phyloP scores from a whole-genome alignment of 2,797 vertebrate species.

The Eulemur mongoz region DNA sequence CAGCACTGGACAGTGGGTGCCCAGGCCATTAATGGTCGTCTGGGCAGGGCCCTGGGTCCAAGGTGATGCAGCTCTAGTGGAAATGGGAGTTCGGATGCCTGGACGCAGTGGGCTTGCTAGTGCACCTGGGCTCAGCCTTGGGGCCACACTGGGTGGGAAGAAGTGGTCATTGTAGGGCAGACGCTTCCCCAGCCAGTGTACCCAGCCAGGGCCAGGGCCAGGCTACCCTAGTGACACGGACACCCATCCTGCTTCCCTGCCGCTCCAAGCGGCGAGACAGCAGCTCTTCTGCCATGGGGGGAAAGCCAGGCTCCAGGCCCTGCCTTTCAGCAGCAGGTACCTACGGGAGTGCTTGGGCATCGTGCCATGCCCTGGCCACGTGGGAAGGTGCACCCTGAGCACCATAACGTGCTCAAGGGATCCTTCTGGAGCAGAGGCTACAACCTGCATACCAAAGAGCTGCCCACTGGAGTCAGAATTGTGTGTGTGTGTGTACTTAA shows the following conservation, averaged over 20 bases:
- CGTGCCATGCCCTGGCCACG: too few species aligned
- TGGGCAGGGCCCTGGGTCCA: fast-evolving
- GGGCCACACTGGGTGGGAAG: fast-evolving
- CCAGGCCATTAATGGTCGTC: background rate
- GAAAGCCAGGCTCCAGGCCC: background rate
- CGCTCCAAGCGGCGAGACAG: background rate
- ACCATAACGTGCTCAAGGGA: background rate
- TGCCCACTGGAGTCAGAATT: too few species aligned
- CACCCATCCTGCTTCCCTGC: background rate
- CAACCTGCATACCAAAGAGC: background rate
- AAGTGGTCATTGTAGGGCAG: background rate
- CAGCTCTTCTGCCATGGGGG: fast-evolving
- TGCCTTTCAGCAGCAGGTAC: too few species aligned
- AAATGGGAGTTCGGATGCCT: background rate
- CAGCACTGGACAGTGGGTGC: too few species aligned
- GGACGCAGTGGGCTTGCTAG: background rate
- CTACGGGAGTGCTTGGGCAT: fast-evolving
- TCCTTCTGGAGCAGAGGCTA: background rate
- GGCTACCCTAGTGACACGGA: background rate
- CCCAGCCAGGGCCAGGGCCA: background rate
- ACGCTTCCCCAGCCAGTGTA: background rate
- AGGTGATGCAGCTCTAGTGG: background rate
- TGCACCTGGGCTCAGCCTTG: background rate
- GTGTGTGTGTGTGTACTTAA: background rate
- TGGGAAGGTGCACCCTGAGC: too few species aligned